Base-by-base conservation (phyloP, 2,888 invertebrate species). In the Lobophora halterata region DNA sequence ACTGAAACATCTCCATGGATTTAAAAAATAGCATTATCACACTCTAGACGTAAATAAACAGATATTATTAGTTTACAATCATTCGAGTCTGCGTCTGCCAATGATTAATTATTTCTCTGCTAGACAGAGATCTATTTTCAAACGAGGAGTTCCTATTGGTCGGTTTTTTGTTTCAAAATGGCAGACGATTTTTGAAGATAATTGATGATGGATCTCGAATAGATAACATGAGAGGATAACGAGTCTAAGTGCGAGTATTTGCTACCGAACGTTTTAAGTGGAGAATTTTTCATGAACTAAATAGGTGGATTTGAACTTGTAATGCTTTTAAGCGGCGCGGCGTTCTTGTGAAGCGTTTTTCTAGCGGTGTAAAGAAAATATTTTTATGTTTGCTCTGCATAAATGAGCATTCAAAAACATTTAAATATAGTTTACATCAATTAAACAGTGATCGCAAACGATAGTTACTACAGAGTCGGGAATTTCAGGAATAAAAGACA, bases 41-140 rank as follows among this genome's bases (percentile, higher is more conserved):
- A 37, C 18, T 9, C 18, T 42, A 36, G 18, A 34, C 23, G 27
- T 41, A 35, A 35, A 40, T 43, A 46, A 25, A 19, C 27, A 35
- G 31, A 28, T 49, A 48, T 46, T 47, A 48, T 49, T 48, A 49
- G 46, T 37, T 50, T 37, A 49, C 47, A 46, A 62, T 61, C 58
- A 58, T 59, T 59, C 58, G 46, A 51, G 58, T 65, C 65, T 62
- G 59, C 53, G 58, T 61, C 51, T 49, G 47, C 45, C 46, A 67
- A 72, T 83, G 83, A 85, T 83, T 79, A 80, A 83, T 80, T 75
- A 76, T 68, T 67, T 63, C 57, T 71, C 74, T 77, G 76, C 59
- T 65, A 66, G 57, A 51, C 57, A 56, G 61, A 55, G 69, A 71
- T 79, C 81, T 83, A 82, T 82, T 81, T 55, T 85, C 73, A 71